Base-by-base conservation (phyloP, 30 jellyfish, hydroid and myxozoan species). In the Cassiopea xamachana region DNA sequence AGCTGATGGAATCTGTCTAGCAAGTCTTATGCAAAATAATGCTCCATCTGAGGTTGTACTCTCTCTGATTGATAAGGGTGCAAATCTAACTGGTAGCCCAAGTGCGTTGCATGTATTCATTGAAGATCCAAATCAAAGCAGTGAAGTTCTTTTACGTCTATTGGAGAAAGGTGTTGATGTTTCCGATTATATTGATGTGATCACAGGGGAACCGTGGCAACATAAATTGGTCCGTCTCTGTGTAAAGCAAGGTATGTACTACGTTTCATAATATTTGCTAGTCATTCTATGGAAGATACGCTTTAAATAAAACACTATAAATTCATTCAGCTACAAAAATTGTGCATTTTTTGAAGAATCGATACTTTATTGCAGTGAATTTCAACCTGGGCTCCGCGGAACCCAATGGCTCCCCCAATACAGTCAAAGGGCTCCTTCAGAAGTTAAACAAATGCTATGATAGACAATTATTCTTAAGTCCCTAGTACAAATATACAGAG, bases 131-230 rank as follows among this genome's bases (percentile, higher is more conserved):
- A 5, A n/a, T 43, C 50, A 45, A 16, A 19, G 27, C 64, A 84
- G 46, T 58, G 55, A 67, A 59, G 72, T 55, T 18, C 78, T 84
- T 1, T 16, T 49, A 67, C 60, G 5, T 15, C 74, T 84, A 68
- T 19, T 84, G 27, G 18, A 73, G 46, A 61, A 45, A 67, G 86
- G 64, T 17, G 79, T 51, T 19, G 92, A 84, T 84, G 80, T 84
- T 14, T 49, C 79, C 68, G 46, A n/a, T 1, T 84, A 59, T 64
- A 71, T 84, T 7, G 17, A 59, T n/a, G 80, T 16, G 3, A 67
- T 47, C 18, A 14, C 47, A 1, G 15, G 62, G n/a, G 92, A 84
- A 58, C 85, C 85, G 17, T 60, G 62, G 60, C 77, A 47, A 13
- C 84, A 69, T 73, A 55, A 43, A 5, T 73, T 84, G 5, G 48